Base-by-base conservation (phyloP, 2,888 invertebrate species). In the Ophion slaviceki region DNA sequence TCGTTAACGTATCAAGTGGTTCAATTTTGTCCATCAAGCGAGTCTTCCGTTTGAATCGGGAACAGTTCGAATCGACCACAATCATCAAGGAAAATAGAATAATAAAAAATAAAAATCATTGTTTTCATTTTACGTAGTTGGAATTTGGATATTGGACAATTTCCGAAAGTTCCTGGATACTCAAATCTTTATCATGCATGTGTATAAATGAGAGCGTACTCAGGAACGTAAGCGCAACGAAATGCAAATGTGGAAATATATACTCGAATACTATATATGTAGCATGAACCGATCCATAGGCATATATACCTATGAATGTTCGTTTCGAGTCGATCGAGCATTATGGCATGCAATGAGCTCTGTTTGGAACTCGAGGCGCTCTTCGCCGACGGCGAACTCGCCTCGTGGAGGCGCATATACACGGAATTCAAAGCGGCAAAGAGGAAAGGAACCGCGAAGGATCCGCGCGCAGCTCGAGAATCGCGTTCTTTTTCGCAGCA, bases 271-370 rank as follows among this genome's bases (percentile, higher is more conserved):
- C 24, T 61, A 72, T 53, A 61, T 7, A 64, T 66, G 28, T 62
- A 64, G 62, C 28, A 24, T 1, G 40, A 1, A 7, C 40, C 2
- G 40, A 8, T 47, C 47, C 5, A 53, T 17, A 53, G 11, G 53
- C 53, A 17, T 17, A 53, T 14, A 53, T 68, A 67, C 47, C 72
- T 68, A 67, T 62, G 20, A 64, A 64, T 32, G 59, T 28, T n/a
- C 36, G 8, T 24, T 28, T 40, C 57, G 11, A 57, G 71, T 61
- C 36, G 78, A 76, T 82, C 83, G 83, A 62, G 81, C 85, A 85
- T 86, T 87, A 86, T 86, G 86, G 80, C 82, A 84, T 86, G 81
- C 75, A 79, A 72, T 80, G 85, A 86, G 80, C 77, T 79, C 66
- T 11, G 47, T 68, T 71, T 40, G 75, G 53, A 53, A 76, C 72